A percentile compares a stretch with the other conserved stretches of the same genome.
These are phyloP conservation scores for Caenorhabditis doughertyi DNA, from an alignment of 2,888 invertebrate genomes.

Conservation along the genomic window DNA sequence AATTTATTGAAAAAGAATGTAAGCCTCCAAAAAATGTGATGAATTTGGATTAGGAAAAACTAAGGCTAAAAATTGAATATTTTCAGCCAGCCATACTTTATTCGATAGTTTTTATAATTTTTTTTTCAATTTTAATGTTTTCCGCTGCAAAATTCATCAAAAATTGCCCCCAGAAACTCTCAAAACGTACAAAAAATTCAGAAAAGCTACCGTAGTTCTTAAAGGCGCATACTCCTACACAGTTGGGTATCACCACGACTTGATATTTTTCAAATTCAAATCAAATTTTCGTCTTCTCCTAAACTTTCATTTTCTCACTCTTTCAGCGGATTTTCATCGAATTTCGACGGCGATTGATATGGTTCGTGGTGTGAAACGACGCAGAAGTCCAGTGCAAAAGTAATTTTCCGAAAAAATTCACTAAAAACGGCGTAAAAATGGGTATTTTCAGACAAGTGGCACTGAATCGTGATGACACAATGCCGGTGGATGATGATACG, in stretches of 20 bases:
- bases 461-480: conserved; percentile 53
- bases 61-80: too few relatives aligned
- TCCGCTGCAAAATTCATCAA: too few relatives aligned
- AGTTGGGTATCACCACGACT: background rate
- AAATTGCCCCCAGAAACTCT: too few relatives aligned
- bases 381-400: conserved; percentile 6
- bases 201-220: conserved; percentile 13
- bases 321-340: conserved; percentile 1
- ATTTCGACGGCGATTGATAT: too few relatives aligned
- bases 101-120: too few relatives aligned
- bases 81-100: too few relatives aligned
- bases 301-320: background rate
- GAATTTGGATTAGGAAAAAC: too few relatives aligned
- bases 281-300: background rate
- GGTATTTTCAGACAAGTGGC: conserved; percentile 8
- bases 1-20: background rate
- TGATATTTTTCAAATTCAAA: background rate
- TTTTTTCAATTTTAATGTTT: background rate
- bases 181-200: background rate
- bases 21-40: too few relatives aligned
- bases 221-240: conserved; percentile 4
- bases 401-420: conserved; percentile 5
- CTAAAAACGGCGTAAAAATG: background rate
- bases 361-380: conserved; percentile 40
- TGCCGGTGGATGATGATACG: conserved; percentile 48